Evolutionary conservation across 2,888 invertebrate genomes (phyloP).

Genomic region (Drosophila birchii): DNA sequence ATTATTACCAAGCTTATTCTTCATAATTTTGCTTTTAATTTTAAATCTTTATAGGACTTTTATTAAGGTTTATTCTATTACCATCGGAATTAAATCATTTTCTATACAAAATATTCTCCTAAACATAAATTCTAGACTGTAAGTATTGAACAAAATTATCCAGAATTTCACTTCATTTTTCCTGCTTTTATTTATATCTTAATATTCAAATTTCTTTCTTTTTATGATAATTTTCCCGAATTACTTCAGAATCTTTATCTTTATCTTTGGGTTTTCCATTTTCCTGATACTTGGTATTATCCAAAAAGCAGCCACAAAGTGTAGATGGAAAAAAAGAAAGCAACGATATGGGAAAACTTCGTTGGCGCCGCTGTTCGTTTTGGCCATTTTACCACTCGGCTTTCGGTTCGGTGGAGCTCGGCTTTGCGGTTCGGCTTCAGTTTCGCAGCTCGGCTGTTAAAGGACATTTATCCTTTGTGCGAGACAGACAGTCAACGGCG

Average conservation of each 20-base stretch:
- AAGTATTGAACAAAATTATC: not conserved
- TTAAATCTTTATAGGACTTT: not conserved
- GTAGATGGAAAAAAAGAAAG: constrained; percentile 25
- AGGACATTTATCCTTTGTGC: constrained; percentile 65
- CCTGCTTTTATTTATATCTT: too few species aligned
- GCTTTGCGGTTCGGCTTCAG: constrained; percentile 27
- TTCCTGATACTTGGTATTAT: not conserved
- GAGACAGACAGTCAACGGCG: constrained; percentile 37
- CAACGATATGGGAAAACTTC: constrained; percentile 16
- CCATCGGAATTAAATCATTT: not conserved
- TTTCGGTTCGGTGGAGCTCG: constrained; percentile 16
- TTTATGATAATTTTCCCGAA: not conserved
- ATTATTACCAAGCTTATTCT: not conserved
- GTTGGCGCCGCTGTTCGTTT: constrained; percentile 31
- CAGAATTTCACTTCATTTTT: not conserved
- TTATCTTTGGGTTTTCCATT: not conserved
- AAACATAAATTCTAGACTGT: not conserved
- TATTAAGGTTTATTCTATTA: not conserved
- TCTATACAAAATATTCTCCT: not conserved
- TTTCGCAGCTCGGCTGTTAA: constrained; percentile 42
- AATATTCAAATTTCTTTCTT: too few species aligned
- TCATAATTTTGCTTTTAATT: not conserved
- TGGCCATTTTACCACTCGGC: constrained; percentile 2
- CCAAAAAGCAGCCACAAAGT: constrained; percentile 9
- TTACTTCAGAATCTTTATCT: not conserved